Evolutionary conservation across 2,888 invertebrate genomes (phyloP), one percentile per base, ranked within the genome.

Genomic region (Clitarchus hookeri): DNA sequence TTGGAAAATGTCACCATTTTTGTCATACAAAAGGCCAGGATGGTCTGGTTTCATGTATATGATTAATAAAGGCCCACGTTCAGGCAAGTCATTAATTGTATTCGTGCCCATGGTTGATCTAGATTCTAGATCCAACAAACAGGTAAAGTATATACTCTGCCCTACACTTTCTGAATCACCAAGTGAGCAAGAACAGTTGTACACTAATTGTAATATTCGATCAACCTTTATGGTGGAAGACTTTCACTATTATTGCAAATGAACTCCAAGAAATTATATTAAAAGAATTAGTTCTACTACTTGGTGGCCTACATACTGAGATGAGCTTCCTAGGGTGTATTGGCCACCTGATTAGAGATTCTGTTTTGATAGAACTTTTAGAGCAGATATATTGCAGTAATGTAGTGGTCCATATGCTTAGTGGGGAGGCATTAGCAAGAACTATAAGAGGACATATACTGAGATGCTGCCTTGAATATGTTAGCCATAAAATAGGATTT

Each of bases 191-290:
- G 78, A 78, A 78, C n/a, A 23, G 79, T 79, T 79, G 78, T 19
- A 78, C 78, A 23, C 78, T 19, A 78, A 78, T 25, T 26, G 3
- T 78, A 78, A 78, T 19, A 13, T 78, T 78, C 78, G n/a, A 78
- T 78, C 78, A 78, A 78, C 78, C n/a, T 13, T 78, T 78, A 19
- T 78, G 78, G 78, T 78, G 78, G 78, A 78, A 78, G 78, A 9
- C 78, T 78, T 78, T 78, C 16, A 9, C 13, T 19, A 78, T 78
- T 78, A 78, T 78, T 78, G 78, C 9, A 78, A 78, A 3, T 78
- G 11, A 3, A 9, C 9, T 1, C 11, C 12, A 78, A 78, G 78
- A 9, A 78, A 78, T 9, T 78, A 78, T 1, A 13, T 78, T 78
- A 19, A 78, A 78, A 78, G 78, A 78, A 23, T 9, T 78, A 9